phyloP scores from a whole-genome alignment of 1,140 invertebrate species.

The Brachionus calyciflorus region DNA sequence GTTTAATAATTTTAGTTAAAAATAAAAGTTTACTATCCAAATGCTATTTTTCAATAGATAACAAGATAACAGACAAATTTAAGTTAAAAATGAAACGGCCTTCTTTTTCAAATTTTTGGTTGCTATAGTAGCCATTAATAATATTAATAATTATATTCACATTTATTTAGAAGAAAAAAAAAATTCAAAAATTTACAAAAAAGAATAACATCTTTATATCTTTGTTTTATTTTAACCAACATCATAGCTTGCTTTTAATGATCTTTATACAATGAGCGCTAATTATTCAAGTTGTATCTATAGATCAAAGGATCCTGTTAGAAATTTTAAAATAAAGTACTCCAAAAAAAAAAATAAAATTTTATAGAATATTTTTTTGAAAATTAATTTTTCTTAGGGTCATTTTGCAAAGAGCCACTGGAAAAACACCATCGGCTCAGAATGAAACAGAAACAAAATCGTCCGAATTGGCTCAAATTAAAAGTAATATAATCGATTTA shows the following conservation, averaged over 20 bases:
- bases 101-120: too few species aligned
- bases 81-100: too few species aligned
- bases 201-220: background rate
- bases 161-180: too few species aligned
- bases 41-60: too few species aligned
- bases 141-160: too few species aligned
- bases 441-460: background rate
- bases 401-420: conserved; percentile 21
- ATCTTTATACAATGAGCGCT: background rate
- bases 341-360: too few species aligned
- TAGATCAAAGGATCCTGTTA: conserved; percentile 31
- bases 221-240: background rate
- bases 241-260: background rate
- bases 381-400: background rate
- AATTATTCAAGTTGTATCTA: conserved; percentile 38
- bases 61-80: too few species aligned
- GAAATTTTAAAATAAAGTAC: conserved; percentile 41
- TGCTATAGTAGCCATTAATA: conserved; percentile 35
- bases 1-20: too few species aligned
- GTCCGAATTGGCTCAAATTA: background rate
- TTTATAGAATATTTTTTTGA: background rate
- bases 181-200: conserved; percentile 10
- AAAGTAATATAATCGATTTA: background rate
- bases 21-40: too few species aligned
- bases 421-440: background rate